Percentiles rank a stretch among this genome's conserved stretches.
These are phyloP conservation scores for Drosophila parabipectinata DNA, from an alignment of 1,140 invertebrate species.

Conservation along the genomic window DNA sequence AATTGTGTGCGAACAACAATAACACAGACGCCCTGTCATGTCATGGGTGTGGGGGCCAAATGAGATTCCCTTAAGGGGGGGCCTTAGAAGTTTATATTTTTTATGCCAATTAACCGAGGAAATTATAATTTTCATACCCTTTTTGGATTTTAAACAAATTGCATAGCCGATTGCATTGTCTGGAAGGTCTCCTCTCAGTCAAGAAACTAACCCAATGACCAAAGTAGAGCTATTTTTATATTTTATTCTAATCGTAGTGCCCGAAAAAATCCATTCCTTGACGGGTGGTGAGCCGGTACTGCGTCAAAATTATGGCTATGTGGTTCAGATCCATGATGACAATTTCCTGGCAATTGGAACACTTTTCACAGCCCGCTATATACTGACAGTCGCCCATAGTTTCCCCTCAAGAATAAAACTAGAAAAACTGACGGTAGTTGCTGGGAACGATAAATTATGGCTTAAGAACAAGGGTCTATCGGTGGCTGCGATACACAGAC, in stretches of 20 bases:
- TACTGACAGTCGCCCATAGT: conserved; percentile 24
- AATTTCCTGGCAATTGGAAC: conserved; percentile 11
- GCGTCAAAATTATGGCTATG: neutral
- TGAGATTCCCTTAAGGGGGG: neutral
- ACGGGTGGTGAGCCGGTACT: neutral
- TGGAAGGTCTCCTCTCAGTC: neutral
- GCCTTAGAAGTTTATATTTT: neutral
- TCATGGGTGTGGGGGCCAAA: neutral
- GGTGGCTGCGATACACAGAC: conserved; percentile 8
- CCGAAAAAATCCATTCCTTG: no score
- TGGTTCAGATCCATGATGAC: conserved; percentile 28
- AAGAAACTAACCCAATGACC: no score
- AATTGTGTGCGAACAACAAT: conserved; percentile 75
- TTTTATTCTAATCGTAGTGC: neutral
- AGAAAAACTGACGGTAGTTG: conserved; percentile 4
- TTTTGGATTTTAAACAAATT: no score
- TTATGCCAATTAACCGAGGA: no score
- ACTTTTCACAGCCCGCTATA: conserved; percentile 11
- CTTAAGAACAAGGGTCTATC: neutral
- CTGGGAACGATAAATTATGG: neutral
- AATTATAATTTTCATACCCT: no score
- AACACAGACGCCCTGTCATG: conserved; percentile 27
- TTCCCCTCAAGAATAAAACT: neutral
- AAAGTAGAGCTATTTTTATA: no score
- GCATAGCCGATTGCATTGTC: no score